A percentile compares a stretch with the other conserved stretches of the same genome.
These are phyloP conservation scores for Zeugodacus cucurbitae DNA, from an alignment of 1,140 invertebrate genomes.

Conservation along the genomic window DNA sequence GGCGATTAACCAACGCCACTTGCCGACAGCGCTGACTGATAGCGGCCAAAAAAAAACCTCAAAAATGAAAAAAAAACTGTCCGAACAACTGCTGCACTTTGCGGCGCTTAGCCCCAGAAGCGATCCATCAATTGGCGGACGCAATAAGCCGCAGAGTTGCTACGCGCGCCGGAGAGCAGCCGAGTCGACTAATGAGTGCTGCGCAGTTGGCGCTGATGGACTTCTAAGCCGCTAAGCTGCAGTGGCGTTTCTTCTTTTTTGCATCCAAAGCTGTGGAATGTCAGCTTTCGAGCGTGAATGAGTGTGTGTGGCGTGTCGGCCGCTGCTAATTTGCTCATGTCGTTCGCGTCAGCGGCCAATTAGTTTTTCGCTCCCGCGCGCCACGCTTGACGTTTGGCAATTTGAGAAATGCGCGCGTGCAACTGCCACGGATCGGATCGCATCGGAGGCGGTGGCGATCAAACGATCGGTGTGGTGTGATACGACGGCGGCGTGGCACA, in stretches of 20 bases:
- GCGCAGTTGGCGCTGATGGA: neutral
- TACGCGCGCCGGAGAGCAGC: neutral
- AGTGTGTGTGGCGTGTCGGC: neutral
- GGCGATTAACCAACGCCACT: neutral
- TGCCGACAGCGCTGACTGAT: neutral
- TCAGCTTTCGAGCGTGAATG: neutral
- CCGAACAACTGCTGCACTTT: neutral
- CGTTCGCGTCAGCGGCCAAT: conserved; percentile 10
- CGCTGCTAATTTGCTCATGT: conserved; percentile 12
- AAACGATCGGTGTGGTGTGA: neutral
- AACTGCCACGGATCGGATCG: neutral
- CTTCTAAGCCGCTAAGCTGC: neutral
- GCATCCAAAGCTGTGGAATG: neutral
- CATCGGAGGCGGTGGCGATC: neutral
- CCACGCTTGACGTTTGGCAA: neutral
- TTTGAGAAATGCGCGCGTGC: conserved; percentile 21
- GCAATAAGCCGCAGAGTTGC: neutral
- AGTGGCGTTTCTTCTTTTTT: neutral
- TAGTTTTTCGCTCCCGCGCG: conserved; percentile 11
- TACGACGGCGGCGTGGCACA: neutral
- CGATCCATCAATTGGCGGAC: neutral
- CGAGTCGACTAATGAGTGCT: neutral
- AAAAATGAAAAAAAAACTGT: neutral
- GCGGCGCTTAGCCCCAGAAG: neutral
- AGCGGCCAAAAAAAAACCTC: neutral